These are phyloP conservation scores for Arctopsyche grandis DNA, from an alignment of 1,140 invertebrate genomes.

Conservation along the genomic window DNA sequence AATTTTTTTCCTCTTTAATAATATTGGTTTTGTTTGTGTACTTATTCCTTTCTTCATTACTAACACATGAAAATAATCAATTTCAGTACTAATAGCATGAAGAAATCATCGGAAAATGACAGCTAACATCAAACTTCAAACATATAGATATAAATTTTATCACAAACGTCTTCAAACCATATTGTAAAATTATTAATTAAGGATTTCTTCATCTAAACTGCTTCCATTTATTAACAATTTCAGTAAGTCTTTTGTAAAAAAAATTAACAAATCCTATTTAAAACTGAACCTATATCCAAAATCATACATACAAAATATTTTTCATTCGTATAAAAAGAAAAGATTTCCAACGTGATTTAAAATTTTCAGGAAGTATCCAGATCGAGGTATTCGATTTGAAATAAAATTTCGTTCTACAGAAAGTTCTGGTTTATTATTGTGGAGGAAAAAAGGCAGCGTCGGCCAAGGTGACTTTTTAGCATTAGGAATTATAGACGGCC, in stretches of 20 bases:
- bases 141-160: slow-evolving; percentile 41
- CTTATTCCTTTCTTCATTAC: background rate
- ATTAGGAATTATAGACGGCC: slow-evolving; percentile 62
- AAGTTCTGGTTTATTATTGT: slow-evolving; percentile 75
- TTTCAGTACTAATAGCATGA: slow-evolving; percentile 54
- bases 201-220: slow-evolving; percentile 42
- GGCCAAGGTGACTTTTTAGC: slow-evolving; percentile 64
- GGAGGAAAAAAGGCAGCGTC: slow-evolving; percentile 67
- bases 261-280: background rate
- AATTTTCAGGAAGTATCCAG: slow-evolving; percentile 68
- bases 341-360: background rate
- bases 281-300: no score
- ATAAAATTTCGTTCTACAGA: slow-evolving; percentile 75
- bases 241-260: slow-evolving; percentile 44
- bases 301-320: no score
- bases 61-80: slow-evolving; percentile 24
- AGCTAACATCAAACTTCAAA: slow-evolving; percentile 52
- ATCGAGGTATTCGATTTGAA: slow-evolving; percentile 77
- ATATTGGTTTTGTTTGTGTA: background rate
- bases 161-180: slow-evolving; percentile 45
- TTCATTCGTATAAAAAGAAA: background rate
- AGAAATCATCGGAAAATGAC: slow-evolving; percentile 32
- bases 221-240: slow-evolving; percentile 47
- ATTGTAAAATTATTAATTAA: slow-evolving; percentile 47
- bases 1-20: background rate